Base-by-base conservation (phyloP, 2,888 invertebrate genomes). In the Lymantria monacha region DNA sequence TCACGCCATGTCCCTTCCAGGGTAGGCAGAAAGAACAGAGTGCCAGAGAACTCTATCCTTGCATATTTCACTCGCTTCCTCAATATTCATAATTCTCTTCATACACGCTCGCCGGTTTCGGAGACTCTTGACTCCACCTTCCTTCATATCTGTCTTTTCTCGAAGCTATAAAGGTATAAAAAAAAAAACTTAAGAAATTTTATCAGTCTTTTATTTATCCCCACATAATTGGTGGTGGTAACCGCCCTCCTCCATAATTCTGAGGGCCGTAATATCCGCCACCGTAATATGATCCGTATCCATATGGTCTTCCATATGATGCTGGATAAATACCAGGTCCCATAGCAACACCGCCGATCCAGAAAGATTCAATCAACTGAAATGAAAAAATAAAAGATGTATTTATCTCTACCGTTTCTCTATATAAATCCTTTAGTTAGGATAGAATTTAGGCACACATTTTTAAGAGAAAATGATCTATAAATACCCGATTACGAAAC, bases 191-290 rank as follows among this genome's bases (percentile, higher is more conserved):
- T 8, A 33, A 33, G 9, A 33, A 7, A 33, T 3, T 42, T 42
- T 42, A 30, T 42, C 22, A 51, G 15, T 31, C 31, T 0, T 44
- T 44, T 41, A 41, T 12, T 41, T 43, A 44, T 22, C 41, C 51
- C 42, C 41, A 48, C n/a, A 48, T 13, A 14, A 48, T 48, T 30
- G 48, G 48, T 8, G 48, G 43, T 2, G 48, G 48, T 7, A 37
- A 9, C n/a, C 15, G 10, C 15, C 42, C 30, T 31, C 13, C 14
- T 11, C 46, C 42, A 11, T 42, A 41, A 30, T 11, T 31, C 3
- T 41, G 10, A 22, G 31, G 13, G 2, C 42, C 22, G 36, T 42
- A 48, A 33, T 12, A 33, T n/a, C 47, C 47, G 10, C 36, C 42
- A 9, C 42, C 33, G 30, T 30, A 22, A 38, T 22, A 15, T 7